A percentile compares a stretch with the other conserved stretches of the same genome.
phyloP scores from a whole-genome alignment of 2,888 invertebrate species.

The Folsomia candida region DNA sequence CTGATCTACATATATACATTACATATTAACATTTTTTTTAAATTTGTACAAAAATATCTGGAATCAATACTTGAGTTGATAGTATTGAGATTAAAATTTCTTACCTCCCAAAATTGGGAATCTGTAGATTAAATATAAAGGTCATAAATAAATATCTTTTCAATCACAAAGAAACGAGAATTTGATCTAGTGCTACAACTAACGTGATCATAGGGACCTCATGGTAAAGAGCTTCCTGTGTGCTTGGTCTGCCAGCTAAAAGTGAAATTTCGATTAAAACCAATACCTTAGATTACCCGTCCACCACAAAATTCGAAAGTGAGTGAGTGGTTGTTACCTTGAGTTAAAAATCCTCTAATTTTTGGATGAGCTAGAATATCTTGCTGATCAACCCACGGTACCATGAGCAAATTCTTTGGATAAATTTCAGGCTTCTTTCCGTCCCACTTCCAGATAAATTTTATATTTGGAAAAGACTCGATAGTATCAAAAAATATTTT shows the following conservation, averaged over 20 bases:
- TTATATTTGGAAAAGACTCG: conserved; percentile 12
- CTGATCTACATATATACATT: conserved; percentile 21
- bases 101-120: conserved; percentile 16
- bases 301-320: too few species aligned
- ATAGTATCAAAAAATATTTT: background rate
- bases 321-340: too few species aligned
- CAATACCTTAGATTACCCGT: too few species aligned
- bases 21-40: too few species aligned
- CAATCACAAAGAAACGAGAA: conserved; percentile 15
- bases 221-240: conserved; percentile 63
- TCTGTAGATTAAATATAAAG: conserved; percentile 17
- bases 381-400: conserved; percentile 23
- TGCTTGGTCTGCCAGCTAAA: conserved; percentile 66
- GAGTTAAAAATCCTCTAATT: conserved; percentile 21
- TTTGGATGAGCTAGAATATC: conserved; percentile 27
- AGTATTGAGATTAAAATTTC: background rate
- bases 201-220: conserved; percentile 61
- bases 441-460: conserved; percentile 22
- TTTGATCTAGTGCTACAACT: too few species aligned
- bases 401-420: conserved; percentile 11
- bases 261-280: too few species aligned
- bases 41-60: too few species aligned
- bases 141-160: conserved; percentile 11
- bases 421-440: conserved; percentile 20
- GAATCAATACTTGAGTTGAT: background rate